Conservation (phyloP, 1,140 invertebrate genomes). For the Habropoda laboriosa region DNA sequence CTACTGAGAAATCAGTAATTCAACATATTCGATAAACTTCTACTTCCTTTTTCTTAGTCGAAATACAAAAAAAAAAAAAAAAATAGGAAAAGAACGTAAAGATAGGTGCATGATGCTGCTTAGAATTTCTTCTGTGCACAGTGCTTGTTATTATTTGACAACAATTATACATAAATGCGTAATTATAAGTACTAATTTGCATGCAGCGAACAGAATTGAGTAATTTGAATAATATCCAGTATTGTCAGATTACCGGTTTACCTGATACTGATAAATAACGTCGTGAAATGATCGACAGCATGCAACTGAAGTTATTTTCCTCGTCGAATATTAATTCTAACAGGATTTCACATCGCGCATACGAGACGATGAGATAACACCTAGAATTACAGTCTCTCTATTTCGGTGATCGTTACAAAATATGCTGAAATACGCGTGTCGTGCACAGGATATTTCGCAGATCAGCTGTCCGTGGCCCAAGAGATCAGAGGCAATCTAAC, state of each 20-base stretch:
- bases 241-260: no score
- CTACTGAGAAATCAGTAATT: no score
- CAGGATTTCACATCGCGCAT: neutral
- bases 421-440: neutral
- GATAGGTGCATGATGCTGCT: neutral
- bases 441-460: slow-evolving; percentile 90
- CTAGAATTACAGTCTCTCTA: neutral
- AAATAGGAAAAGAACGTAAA: neutral
- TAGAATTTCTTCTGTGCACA: neutral
- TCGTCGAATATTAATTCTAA: neutral
- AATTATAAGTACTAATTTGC: neutral
- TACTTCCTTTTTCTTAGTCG: no score
- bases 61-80: neutral
- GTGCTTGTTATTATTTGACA: neutral
- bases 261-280: neutral
- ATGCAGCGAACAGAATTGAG: no score
- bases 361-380: neutral
- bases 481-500: slow-evolving; percentile 89
- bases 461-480: slow-evolving; percentile 89
- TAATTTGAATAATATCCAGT: no score
- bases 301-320: no score
- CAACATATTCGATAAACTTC: no score
- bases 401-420: neutral
- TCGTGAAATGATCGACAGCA: neutral
- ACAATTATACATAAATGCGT: neutral